Conservation (phyloP, 2,113 vertebrate species). For the Lynx canadensis region DNA sequence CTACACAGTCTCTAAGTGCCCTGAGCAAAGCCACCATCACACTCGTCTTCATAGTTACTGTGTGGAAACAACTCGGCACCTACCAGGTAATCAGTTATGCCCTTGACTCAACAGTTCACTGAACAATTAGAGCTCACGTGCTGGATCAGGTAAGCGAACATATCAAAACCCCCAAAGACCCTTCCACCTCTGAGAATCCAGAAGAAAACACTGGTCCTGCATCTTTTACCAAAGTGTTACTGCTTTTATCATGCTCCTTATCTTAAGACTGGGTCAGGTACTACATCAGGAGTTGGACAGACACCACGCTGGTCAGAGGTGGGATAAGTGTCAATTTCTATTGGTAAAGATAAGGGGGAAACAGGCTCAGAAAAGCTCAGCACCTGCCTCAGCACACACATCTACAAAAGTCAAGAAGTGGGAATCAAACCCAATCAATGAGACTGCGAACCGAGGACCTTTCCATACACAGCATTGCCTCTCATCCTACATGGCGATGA, state of each 20-base stretch:
- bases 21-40: background rate
- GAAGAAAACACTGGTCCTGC: background rate
- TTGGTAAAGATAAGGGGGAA: background rate
- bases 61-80: background rate
- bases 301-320: accelerated
- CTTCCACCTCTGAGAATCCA: background rate
- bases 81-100: no score
- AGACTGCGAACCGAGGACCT: background rate
- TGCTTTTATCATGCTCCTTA: background rate
- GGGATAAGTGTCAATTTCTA: background rate
- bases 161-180: background rate
- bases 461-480: background rate
- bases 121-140: background rate
- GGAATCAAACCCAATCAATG: background rate
- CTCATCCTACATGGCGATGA: background rate
- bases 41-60: background rate
- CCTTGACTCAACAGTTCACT: background rate
- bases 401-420: background rate
- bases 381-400: background rate
- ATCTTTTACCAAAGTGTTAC: background rate
- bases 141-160: background rate
- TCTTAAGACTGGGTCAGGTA: background rate
- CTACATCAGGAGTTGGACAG: background rate
- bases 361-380: background rate
- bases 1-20: no score